Percentiles rank a stretch among this genome's conserved stretches.
These are phyloP conservation scores for Neoascia interrupta DNA, from an alignment of 2,888 invertebrate genomes.

Conservation along the genomic window DNA sequence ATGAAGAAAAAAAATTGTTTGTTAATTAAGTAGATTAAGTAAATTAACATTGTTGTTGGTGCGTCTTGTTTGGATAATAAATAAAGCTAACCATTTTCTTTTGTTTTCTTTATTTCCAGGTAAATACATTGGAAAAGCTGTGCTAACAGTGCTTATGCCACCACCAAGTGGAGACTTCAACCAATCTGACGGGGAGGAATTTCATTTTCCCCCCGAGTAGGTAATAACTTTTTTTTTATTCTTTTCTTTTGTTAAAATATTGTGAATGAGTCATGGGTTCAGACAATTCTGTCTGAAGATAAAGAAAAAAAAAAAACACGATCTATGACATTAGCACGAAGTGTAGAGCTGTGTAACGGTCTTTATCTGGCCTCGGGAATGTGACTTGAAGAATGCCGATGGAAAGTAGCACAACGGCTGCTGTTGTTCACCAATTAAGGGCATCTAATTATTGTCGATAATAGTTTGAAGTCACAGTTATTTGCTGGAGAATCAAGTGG, in stretches of 20 bases:
- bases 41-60: constrained; percentile 40
- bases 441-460: constrained; percentile 39
- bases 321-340: constrained; percentile 6
- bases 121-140: constrained; percentile 40
- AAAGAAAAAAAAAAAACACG: constrained; percentile 2
- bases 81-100: constrained; percentile 14
- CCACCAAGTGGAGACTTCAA: background rate
- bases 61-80: constrained; percentile 13
- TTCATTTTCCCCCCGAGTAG: constrained; percentile 1
- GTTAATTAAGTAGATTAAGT: constrained; percentile 46
- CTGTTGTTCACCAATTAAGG: constrained; percentile 42
- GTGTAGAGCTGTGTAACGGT: constrained; percentile 16
- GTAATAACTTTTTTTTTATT: constrained; percentile 14
- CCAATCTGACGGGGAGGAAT: background rate
- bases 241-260: constrained; percentile 18
- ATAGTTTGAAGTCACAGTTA: too few species aligned
- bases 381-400: constrained; percentile 13
- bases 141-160: too few species aligned
- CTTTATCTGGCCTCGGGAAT: constrained; percentile 19
- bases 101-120: constrained; percentile 33
- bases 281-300: constrained; percentile 3
- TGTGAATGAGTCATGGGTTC: constrained; percentile 23
- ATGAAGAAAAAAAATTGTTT: too few species aligned
- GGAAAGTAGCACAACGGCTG: constrained; percentile 29
- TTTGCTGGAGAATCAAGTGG: too few species aligned